Percentiles rank a stretch among this genome's conserved stretches.
These are phyloP conservation scores for Melolontha melolontha DNA, from an alignment of 2,888 invertebrate species.

Conservation along the genomic window DNA sequence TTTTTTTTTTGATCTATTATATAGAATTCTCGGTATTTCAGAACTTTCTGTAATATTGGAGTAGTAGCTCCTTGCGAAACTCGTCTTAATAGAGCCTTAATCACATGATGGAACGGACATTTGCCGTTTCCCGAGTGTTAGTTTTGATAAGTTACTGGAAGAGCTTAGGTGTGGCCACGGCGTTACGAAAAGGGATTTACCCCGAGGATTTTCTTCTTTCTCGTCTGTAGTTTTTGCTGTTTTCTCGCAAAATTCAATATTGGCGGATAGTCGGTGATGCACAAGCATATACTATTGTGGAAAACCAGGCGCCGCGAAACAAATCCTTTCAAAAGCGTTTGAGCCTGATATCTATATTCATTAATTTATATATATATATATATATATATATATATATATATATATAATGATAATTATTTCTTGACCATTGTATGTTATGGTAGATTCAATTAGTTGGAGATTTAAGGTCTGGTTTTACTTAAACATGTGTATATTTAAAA, in stretches of 20 bases:
- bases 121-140: constrained; percentile 46
- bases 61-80: constrained; percentile 20
- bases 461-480: too few relatives aligned
- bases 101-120: constrained; percentile 44
- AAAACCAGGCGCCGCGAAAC: not conserved
- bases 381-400: too few relatives aligned
- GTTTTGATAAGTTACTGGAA: constrained; percentile 58
- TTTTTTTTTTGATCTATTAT: constrained; percentile 7
- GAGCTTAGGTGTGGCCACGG: constrained; percentile 58
- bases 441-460: too few relatives aligned
- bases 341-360: not conserved
- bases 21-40: constrained; percentile 33
- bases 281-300: constrained; percentile 27
- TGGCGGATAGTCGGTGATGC: constrained; percentile 40
- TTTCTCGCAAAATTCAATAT: constrained; percentile 47
- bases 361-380: too few relatives aligned
- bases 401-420: too few relatives aligned
- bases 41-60: constrained; percentile 20
- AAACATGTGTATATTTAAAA: too few relatives aligned
- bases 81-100: constrained; percentile 39
- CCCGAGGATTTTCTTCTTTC: constrained; percentile 57
- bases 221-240: constrained; percentile 55
- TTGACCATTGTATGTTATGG: too few relatives aligned
- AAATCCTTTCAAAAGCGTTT: not conserved
- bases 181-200: constrained; percentile 56